Base-by-base conservation (phyloP, 2,113 vertebrate species). In the Choloepus hoffmanni region DNA sequence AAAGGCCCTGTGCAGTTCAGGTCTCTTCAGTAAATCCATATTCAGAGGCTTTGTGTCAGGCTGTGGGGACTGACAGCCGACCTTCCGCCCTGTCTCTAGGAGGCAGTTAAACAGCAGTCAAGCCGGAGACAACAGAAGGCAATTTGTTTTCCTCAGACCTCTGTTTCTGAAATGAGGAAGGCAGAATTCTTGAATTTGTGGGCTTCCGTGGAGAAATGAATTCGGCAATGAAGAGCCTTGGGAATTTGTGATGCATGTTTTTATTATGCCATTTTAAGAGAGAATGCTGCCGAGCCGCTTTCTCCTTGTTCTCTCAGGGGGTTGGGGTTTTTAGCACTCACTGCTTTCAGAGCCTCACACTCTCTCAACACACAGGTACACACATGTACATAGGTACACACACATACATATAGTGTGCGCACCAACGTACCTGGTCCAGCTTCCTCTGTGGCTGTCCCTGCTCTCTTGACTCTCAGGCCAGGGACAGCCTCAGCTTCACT, bases 221-320 rank as follows among this genome's bases (percentile, higher is more conserved):
- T 67, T 65, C 0, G 0, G 85, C 72, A 87, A 5, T 86, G 86
- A 89, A 65, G 58, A 86, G 78, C 55, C 48, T 55, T 83, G 94
- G 85, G 86, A 77, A 62, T 97, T 78, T 88, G 78, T 89, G 88
- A 77, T 89, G 50, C 58, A 60, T 4, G 3, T 87, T 96, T 76
- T 94, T 89, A 96, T 85, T 68, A 65, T 67, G 78, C 26, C 79
- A 72, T 84, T 87, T 96, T 45, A 55, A 94, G 77, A 95, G 58
- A 90, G 28, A 83, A 81, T 48, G 43, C 90, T 30, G 10, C 67
- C 11, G 81, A 89, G 19, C 48, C 1, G 3, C 60, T 90, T 79
- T 50, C 87, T 95, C 16, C 70, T 50, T 94, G 36, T 68, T 90
- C 55, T 96, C 81, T 83, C 87, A 55, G 18, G 81, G 30, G 43